phyloP scores from a whole-genome alignment of 2,888 invertebrate species.

The Ceriagrion tenellum region DNA sequence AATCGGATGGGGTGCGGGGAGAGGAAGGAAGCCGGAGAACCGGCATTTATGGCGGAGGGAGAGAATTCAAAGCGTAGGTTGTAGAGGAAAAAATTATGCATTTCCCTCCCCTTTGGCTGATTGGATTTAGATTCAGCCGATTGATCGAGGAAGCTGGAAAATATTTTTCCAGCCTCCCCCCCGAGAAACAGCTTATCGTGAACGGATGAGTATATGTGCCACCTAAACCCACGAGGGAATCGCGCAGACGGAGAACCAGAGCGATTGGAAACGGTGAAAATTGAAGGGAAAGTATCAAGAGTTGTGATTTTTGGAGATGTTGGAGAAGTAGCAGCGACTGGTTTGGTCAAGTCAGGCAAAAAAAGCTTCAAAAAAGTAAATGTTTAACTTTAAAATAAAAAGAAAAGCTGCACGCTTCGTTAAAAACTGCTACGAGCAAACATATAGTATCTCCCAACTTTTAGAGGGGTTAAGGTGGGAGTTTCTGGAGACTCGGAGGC shows the following conservation, averaged over 20 bases:
- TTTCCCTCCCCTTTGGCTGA: not conserved
- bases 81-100: not conserved
- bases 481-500: too few relatives aligned
- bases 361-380: not conserved
- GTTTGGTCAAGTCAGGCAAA: not conserved
- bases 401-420: too few relatives aligned
- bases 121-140: slow-evolving; percentile 39
- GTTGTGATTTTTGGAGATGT: not conserved
- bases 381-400: too few relatives aligned
- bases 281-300: not conserved
- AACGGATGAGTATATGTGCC: not conserved
- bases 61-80: not conserved
- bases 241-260: not conserved
- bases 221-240: not conserved
- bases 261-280: not conserved
- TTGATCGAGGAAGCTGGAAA: not conserved
- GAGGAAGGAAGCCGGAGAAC: not conserved
- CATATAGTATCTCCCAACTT: too few relatives aligned
- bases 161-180: slow-evolving; percentile 25
- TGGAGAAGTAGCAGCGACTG: not conserved
- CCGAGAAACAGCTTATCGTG: slow-evolving; percentile 20
- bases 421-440: too few relatives aligned
- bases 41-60: not conserved
- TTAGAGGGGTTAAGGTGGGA: too few relatives aligned
- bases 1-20: not conserved